phyloP scores from a whole-genome alignment of 2,888 invertebrate species.

The Epirrita christyi region DNA sequence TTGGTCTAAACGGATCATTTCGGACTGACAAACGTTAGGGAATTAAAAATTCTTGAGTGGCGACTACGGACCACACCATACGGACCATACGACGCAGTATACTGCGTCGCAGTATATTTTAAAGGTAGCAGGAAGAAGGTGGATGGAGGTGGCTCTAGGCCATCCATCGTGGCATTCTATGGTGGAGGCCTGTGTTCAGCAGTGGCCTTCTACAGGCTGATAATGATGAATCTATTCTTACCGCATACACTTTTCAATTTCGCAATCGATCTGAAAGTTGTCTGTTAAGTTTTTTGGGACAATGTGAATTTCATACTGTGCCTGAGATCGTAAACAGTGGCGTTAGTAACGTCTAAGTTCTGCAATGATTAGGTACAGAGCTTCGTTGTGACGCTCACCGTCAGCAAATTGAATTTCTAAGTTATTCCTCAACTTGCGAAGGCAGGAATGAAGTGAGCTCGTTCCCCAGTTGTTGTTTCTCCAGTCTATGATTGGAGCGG shows the following conservation, averaged over 20 bases:
- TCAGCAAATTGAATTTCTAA: slow-evolving; percentile 78
- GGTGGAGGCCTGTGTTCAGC: too few species aligned
- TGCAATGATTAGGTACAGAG: slow-evolving; percentile 47
- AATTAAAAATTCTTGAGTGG: too few species aligned
- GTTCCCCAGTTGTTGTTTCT: slow-evolving; percentile 70
- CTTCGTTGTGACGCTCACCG: slow-evolving; percentile 57
- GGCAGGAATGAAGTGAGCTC: slow-evolving; percentile 74
- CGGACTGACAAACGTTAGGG: too few species aligned
- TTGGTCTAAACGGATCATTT: too few species aligned
- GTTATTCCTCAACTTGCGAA: slow-evolving; percentile 73
- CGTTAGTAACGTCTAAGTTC: slow-evolving; percentile 59
- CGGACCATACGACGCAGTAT: too few species aligned
- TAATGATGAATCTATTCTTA: too few species aligned
- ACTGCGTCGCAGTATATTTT: too few species aligned
- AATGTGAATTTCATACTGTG: slow-evolving; percentile 43
- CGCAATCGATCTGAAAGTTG: slow-evolving; percentile 30
- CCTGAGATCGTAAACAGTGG: slow-evolving; percentile 45
- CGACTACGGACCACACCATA: too few species aligned
- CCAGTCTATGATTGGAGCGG: slow-evolving; percentile 60
- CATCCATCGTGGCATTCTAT: too few species aligned
- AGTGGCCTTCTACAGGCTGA: too few species aligned
- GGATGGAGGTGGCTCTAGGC: neutral
- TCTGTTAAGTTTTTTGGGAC: slow-evolving; percentile 41
- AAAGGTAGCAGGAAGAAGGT: neutral
- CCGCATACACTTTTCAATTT: slow-evolving; percentile 14